Percentiles rank a stretch among this genome's conserved stretches.
These are phyloP conservation scores for Botia almorhae DNA, from an alignment of 2,797 vertebrate species.

Conservation along the genomic window DNA sequence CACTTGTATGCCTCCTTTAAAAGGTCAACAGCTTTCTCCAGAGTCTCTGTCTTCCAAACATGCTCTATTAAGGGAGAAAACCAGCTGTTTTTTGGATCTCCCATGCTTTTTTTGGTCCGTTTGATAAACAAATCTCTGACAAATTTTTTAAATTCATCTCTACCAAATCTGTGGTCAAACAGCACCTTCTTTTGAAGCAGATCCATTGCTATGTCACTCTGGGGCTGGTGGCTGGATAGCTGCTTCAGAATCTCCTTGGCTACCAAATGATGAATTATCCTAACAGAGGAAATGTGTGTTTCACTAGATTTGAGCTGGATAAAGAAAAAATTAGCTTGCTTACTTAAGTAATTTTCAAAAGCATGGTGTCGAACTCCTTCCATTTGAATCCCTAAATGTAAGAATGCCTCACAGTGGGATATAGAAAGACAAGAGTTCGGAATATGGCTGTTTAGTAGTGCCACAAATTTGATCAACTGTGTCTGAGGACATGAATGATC, in stretches of 20 bases:
- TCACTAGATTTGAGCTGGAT: conserved; percentile 80
- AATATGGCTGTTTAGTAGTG: conserved; percentile 83
- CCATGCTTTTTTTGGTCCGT: conserved; percentile 77
- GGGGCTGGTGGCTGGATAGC: conserved; percentile 72
- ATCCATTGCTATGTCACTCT: conserved; percentile 76
- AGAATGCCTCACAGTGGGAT: conserved; percentile 84
- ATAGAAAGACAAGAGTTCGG: conserved; percentile 81
- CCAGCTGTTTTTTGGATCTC: conserved; percentile 76
- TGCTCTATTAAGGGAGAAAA: conserved; percentile 86
- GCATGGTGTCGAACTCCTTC: conserved; percentile 63
- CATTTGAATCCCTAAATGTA: conserved; percentile 65
- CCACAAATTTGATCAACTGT: conserved; percentile 78
- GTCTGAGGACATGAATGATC: conserved; percentile 72
- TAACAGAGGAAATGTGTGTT: conserved; percentile 77
- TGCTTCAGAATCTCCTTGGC: conserved; percentile 84
- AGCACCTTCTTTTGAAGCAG: conserved; percentile 75
- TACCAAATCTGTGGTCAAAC: conserved; percentile 83
- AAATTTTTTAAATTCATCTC: conserved; percentile 73
- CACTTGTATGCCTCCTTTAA: conserved; percentile 72
- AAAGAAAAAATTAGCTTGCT: conserved; percentile 80
- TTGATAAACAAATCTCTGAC: conserved; percentile 80
- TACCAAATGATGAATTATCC: conserved; percentile 82
- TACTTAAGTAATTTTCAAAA: conserved; percentile 77
- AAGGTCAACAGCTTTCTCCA: conserved; percentile 75
- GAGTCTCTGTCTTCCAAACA: conserved; percentile 65